Conservation (phyloP, 1,140 invertebrate genomes). For the Euura saliciscinereae region DNA sequence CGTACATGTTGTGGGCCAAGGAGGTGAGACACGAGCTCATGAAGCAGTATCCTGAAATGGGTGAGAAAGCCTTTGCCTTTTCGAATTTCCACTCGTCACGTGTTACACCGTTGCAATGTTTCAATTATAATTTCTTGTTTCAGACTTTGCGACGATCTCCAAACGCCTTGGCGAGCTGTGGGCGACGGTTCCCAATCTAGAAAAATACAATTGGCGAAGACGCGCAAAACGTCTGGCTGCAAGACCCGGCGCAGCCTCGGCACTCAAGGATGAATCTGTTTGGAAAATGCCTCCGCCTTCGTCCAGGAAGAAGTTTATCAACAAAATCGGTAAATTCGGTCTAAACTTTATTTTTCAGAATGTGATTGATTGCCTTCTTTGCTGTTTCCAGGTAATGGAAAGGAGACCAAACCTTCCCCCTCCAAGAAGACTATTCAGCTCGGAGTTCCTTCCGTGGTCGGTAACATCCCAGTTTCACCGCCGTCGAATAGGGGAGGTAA, state of each 20-base stretch:
- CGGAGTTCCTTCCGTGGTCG: conserved; percentile 55
- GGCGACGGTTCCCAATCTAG: conserved; percentile 72
- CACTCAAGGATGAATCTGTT: conserved; percentile 46
- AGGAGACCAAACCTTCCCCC: conserved; percentile 45
- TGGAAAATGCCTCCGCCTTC: conserved; percentile 56
- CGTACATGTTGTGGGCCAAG: conserved; percentile 90
- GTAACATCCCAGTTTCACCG: conserved; percentile 56
- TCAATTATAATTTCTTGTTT: conserved; percentile 30
- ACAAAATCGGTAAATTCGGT: conserved; percentile 51
- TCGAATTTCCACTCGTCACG: conserved; percentile 12
- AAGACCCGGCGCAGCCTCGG: conserved; percentile 49
- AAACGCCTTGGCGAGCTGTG: conserved; percentile 84
- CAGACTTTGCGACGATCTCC: conserved; percentile 80
- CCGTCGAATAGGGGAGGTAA: conserved; percentile 51
- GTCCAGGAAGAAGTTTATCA: conserved; percentile 58
- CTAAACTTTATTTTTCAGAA: too few relatives aligned
- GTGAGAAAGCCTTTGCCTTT: conserved; percentile 48
- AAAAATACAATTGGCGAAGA: conserved; percentile 74
- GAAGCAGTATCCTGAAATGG: conserved; percentile 76
- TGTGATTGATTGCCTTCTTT: too few relatives aligned
- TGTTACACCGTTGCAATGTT: conserved; percentile 19
- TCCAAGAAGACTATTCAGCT: conserved; percentile 56
- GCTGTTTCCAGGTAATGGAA: conserved; percentile 40
- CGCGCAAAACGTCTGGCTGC: conserved; percentile 74
- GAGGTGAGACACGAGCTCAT: conserved; percentile 77